Evolutionary conservation across 2,797 vertebrate species (phyloP), one percentile per base, ranked within the genome.

Genomic region (Sciurus vulgaris): DNA sequence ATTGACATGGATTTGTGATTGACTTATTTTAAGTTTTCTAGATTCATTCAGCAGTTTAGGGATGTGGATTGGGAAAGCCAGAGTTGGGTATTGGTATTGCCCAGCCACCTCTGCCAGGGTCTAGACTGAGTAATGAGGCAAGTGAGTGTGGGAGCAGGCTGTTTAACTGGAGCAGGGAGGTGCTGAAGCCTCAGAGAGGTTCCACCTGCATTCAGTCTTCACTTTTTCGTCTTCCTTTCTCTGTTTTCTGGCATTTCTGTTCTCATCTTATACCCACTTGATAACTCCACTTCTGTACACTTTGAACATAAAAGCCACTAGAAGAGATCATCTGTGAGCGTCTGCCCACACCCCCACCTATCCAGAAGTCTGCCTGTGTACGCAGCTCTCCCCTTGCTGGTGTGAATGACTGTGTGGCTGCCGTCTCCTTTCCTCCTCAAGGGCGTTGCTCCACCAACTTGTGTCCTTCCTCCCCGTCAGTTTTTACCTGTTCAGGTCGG

Each of bases 201-300:
- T 3, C 28, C 0, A 0, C 0, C 0, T 59, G 30, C 5, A 0
- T 38, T 79, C 67, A 33, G 26, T n/a, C 17, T 67, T 13, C 28
- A 9, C 7, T 35, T 28, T 49, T n/a, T 0, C 12, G 30, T n/a
- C 38, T 41, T 38, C 33, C 33, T 63, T 38, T 33, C 78, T 78
- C 22, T 38, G 3, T 35, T 81, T 20, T 26, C 49, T 38, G 3
- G 7, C 24, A 22, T 67, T 41, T 54, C 63, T 78, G 35, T 56
- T 22, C 73, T 74, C 12, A 13, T 38, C 54, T 83, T 33, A 14
- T 10, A 3, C 6, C 91, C 41, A 26, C 30, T 22, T 38, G 4
- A 10, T 84, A 47, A 61, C 69, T 86, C 69, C 26, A 2, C 38
- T 69, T 54, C 67, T 17, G 1, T 6, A 76, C 63, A 11, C n/a